Conservation (phyloP, 2,797 vertebrate species). For the Catamblyrhynchus diadema region DNA sequence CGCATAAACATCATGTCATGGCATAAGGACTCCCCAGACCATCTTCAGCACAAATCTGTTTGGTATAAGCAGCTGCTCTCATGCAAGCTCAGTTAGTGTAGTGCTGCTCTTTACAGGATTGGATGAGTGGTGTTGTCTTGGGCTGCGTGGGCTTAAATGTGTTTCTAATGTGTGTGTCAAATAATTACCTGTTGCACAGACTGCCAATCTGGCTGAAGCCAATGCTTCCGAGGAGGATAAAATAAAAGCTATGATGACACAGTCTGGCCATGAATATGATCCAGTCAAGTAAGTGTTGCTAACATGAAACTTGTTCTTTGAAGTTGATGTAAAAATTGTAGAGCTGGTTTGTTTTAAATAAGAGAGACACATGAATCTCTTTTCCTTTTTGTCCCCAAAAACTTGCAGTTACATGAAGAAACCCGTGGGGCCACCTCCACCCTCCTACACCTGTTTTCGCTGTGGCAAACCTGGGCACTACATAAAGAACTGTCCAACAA, state of each 20-base stretch:
- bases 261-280: constrained; percentile 94
- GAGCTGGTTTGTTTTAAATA: neutral
- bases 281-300: constrained; percentile 87
- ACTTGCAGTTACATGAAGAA: constrained; percentile 90
- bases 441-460: constrained; percentile 92
- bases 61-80: constrained; percentile 59
- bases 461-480: constrained; percentile 94
- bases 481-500: constrained; percentile 93
- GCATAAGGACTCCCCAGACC: constrained; percentile 71
- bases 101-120: constrained; percentile 84
- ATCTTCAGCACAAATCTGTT: constrained; percentile 54
- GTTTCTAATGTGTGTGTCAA: constrained; percentile 85
- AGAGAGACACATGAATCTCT: neutral
- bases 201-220: constrained; percentile 92
- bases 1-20: constrained; percentile 69
- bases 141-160: constrained; percentile 78
- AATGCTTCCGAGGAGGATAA: constrained; percentile 97
- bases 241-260: constrained; percentile 94
- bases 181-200: constrained; percentile 90
- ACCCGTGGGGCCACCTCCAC: constrained; percentile 82
- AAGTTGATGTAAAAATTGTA: neutral
- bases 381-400: neutral
- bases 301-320: neutral
- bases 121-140: constrained; percentile 79
- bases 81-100: constrained; percentile 62